Conservation (phyloP, 2,888 invertebrate genomes). For the Trachelus troglodyta region DNA sequence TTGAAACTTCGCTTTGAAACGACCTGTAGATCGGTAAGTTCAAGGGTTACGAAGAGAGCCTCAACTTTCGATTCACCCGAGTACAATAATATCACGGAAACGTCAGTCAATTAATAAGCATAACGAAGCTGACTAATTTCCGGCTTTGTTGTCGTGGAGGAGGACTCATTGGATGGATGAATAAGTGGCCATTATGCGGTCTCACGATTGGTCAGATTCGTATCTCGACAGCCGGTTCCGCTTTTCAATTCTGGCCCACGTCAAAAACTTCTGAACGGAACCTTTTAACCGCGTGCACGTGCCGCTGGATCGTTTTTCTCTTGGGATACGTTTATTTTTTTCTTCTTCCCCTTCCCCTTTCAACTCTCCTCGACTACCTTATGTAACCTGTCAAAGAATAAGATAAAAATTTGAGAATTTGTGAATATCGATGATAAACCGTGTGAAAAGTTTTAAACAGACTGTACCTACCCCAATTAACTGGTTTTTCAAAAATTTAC, state of each 20-base stretch:
- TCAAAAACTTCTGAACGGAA: constrained; percentile 57
- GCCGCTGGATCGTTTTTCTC: constrained; percentile 37
- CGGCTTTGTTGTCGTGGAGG: constrained; percentile 52
- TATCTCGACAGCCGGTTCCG: constrained; percentile 66
- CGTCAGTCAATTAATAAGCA: constrained; percentile 66
- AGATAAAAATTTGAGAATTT: neutral
- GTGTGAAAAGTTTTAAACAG: neutral
- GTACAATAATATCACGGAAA: constrained; percentile 64
- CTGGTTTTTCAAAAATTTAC: neutral
- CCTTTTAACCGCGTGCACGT: constrained; percentile 63
- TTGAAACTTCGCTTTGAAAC: neutral
- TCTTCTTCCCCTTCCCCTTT: constrained; percentile 25
- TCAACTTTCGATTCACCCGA: constrained; percentile 30
- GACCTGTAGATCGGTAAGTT: constrained; percentile 13
- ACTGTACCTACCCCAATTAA: neutral
- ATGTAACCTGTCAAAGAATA: neutral
- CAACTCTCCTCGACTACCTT: constrained; percentile 9
- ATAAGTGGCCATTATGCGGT: constrained; percentile 65
- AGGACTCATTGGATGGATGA: constrained; percentile 45
- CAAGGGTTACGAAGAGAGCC: constrained; percentile 30
- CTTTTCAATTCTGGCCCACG: constrained; percentile 57
- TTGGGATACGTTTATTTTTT: neutral
- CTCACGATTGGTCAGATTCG: constrained; percentile 66
- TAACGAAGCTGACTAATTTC: constrained; percentile 66
- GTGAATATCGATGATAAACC: neutral